phyloP scores from a whole-genome alignment of 2,888 invertebrate species.

The Drosophila antonietae region DNA sequence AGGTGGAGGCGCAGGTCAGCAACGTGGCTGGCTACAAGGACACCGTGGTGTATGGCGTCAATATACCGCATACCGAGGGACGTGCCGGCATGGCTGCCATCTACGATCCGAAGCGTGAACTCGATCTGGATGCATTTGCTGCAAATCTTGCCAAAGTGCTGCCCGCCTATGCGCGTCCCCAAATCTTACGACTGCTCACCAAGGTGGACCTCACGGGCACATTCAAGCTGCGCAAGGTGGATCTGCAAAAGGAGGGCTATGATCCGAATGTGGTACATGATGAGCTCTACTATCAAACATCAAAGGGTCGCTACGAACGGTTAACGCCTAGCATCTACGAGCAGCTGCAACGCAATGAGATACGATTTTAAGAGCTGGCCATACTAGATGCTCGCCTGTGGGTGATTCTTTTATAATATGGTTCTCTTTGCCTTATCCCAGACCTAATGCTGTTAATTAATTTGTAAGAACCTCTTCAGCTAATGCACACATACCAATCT shows the following conservation, averaged over 20 bases:
- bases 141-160: slow-evolving; percentile 88
- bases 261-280: slow-evolving; percentile 90
- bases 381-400: neutral
- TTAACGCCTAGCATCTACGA: slow-evolving; percentile 90
- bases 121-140: slow-evolving; percentile 88
- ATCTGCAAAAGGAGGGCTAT: slow-evolving; percentile 96
- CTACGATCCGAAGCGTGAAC: slow-evolving; percentile 89
- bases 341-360: slow-evolving; percentile 90
- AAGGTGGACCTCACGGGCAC: slow-evolving; percentile 97
- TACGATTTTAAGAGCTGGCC: slow-evolving; percentile 87
- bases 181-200: slow-evolving; percentile 92
- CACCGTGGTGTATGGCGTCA: slow-evolving; percentile 96
- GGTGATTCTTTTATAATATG: neutral
- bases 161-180: slow-evolving; percentile 94
- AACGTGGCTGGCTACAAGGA: slow-evolving; percentile 92
- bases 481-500: slow-evolving; percentile 15
- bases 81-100: slow-evolving; percentile 97
- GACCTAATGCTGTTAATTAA: slow-evolving; percentile 73
- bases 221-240: slow-evolving; percentile 97
- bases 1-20: slow-evolving; percentile 96
- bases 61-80: slow-evolving; percentile 92
- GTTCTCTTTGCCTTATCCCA: slow-evolving; percentile 26
- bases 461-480: slow-evolving; percentile 48
- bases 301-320: slow-evolving; percentile 89
- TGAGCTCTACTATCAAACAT: slow-evolving; percentile 91